Conservation (phyloP, 2,797 vertebrate genomes). For the Pangasius mekongensis region DNA sequence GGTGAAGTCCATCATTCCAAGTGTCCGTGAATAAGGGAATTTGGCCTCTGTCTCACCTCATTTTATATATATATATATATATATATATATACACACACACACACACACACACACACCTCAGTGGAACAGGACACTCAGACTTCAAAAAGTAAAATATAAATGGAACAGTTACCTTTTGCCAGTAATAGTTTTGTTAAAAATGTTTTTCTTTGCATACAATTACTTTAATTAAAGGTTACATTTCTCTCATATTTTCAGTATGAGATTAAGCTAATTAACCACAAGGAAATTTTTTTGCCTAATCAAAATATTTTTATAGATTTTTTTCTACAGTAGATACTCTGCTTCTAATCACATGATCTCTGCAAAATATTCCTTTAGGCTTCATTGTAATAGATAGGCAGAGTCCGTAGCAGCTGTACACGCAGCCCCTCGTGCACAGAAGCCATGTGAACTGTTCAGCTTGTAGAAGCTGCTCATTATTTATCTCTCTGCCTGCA, state of each 20-base stretch:
- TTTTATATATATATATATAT: neutral
- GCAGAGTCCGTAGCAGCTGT: neutral
- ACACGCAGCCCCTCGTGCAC: neutral
- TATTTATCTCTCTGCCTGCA: constrained; percentile 57
- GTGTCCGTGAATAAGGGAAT: neutral
- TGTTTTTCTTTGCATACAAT: too few relatives aligned
- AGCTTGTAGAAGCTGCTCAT: constrained; percentile 41
- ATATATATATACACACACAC: too few relatives aligned
- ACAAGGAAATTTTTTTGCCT: too few relatives aligned
- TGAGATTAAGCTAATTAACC: neutral
- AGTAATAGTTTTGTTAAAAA: neutral
- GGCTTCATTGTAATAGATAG: neutral
- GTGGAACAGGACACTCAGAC: neutral
- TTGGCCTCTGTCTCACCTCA: neutral
- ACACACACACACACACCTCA: neutral
- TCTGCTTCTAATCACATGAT: neutral
- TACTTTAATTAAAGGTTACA: too few relatives aligned
- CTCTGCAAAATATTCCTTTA: neutral
- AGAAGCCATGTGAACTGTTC: constrained; percentile 15
- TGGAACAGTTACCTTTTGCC: neutral
- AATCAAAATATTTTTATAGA: too few relatives aligned
- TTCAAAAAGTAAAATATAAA: neutral
- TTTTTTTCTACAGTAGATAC: neutral
- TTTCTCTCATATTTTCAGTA: neutral
- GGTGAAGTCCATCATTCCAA: neutral